Conservation (phyloP, 2,888 invertebrate species). For the Drosophila barbarae region DNA sequence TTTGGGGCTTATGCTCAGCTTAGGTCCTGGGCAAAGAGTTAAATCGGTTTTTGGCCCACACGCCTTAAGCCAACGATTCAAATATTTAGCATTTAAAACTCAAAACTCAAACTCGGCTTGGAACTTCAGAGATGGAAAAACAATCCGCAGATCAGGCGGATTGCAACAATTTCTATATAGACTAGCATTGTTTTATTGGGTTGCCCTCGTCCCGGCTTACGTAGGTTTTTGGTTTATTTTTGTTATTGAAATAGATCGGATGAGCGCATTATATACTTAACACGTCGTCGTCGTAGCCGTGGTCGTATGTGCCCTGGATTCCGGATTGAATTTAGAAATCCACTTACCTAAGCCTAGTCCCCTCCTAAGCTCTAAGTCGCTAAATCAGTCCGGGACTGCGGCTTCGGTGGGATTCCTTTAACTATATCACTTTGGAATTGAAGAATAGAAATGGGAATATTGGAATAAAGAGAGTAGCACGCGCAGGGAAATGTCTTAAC, state of each 20-base stretch:
- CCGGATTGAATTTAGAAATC: slow-evolving; percentile 75
- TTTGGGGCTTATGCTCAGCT: slow-evolving; percentile 62
- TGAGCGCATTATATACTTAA: slow-evolving; percentile 77
- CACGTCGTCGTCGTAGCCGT: slow-evolving; percentile 56
- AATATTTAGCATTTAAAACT: slow-evolving; percentile 62
- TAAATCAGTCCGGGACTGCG: slow-evolving; percentile 48
- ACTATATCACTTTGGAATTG: slow-evolving; percentile 56
- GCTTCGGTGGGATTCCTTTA: slow-evolving; percentile 47
- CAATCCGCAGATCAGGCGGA: slow-evolving; percentile 40
- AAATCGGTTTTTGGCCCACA: slow-evolving; percentile 52
- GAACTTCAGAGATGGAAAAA: neutral
- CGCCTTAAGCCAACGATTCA: slow-evolving; percentile 44
- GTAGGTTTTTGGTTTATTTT: slow-evolving; percentile 43
- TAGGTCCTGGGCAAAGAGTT: slow-evolving; percentile 60
- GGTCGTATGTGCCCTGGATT: slow-evolving; percentile 50
- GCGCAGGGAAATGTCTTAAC: slow-evolving; percentile 36
- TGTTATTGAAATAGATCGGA: slow-evolving; percentile 69
- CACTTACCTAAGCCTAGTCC: slow-evolving; percentile 64
- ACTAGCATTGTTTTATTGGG: slow-evolving; percentile 58
- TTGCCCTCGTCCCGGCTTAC: slow-evolving; percentile 44
- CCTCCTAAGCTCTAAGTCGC: slow-evolving; percentile 52
- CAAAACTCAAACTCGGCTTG: neutral
- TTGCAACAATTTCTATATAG: slow-evolving; percentile 22
- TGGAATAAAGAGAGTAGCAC: slow-evolving; percentile 48
- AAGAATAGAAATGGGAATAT: slow-evolving; percentile 26